These are phyloP conservation scores for Noctua pronuba DNA, from an alignment of 2,888 invertebrate species.

Conservation along the genomic window DNA sequence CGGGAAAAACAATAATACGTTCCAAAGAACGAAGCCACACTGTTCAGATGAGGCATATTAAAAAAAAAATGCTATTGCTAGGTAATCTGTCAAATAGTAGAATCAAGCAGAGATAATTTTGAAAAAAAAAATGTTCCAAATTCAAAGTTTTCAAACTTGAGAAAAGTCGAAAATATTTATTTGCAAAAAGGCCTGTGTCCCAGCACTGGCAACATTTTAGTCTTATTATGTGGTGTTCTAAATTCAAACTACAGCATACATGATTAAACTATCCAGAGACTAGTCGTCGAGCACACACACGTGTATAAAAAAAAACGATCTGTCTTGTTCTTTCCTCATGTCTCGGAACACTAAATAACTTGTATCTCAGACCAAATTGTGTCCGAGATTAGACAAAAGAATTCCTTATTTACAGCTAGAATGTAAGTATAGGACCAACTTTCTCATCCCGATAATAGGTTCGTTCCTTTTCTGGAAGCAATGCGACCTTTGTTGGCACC, in stretches of 20 bases:
- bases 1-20: neutral
- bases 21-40: neutral
- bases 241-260: neutral
- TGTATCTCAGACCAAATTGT: neutral
- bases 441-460: constrained; percentile 42
- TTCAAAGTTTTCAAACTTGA: neutral
- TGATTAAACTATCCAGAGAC: neutral
- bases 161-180: neutral
- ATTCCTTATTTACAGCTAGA: constrained; percentile 36
- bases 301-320: neutral
- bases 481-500: constrained; percentile 51
- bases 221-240: neutral
- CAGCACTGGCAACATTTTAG: neutral
- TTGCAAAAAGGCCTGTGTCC: neutral
- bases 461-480: constrained; percentile 37
- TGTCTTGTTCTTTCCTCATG: neutral
- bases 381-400: constrained; percentile 20
- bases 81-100: neutral
- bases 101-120: neutral
- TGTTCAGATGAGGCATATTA: neutral
- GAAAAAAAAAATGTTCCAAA: neutral
- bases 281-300: neutral
- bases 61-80: neutral
- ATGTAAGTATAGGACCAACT: constrained; percentile 24
- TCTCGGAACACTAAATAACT: constrained; percentile 6